Base-by-base conservation (phyloP, 2,888 invertebrate genomes). In the Drosophila greeni region DNA sequence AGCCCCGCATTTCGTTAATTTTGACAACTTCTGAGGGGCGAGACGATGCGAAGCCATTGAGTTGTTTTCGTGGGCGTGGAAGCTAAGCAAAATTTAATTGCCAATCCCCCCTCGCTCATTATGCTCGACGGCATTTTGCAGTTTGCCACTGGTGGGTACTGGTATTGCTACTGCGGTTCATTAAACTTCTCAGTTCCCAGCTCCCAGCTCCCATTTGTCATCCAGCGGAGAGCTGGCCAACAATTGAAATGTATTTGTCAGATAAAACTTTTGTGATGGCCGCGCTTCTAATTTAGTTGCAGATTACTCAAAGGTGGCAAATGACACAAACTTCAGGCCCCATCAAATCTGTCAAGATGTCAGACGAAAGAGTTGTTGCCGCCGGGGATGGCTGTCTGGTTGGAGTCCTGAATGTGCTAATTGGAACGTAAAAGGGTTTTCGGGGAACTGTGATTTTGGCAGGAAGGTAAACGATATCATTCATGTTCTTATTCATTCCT, bases 161-260 rank as follows among this genome's bases (percentile, higher is more conserved):
- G 26, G 40, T 24, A n/a, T 42, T 24, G 45, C 51, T 20, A 12
- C 55, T 79, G 81, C 68, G 79, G 79, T 79, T 79, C 79, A 79
- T 79, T 79, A 79, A 79, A 79, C 79, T 81, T 76, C 72, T 61
- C 62, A 73, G 81, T 75, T 81, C 20, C 3, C 39, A 20, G 81
- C 78, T 74, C 73, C 53, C 61, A 74, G 80, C 74, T 80, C 18
- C 75, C 81, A 79, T 81, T 81, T 78, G 75, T 78, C 81, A 79
- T 75, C 56, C 49, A 42, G 2, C 8, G 42, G n/a, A n/a, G 18
- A 29, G 43, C 55, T 31, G 39, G 18, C 37, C 59, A 57, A 81
- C 81, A 79, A 79, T 79, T 79, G 79, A 75, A 80, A 81, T 69
- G 75, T 78, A 73, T 78, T 81, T 78, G 76, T 75, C 73, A 76